Evolutionary conservation across 2,888 invertebrate species (phyloP).

Genomic region (Caenorhabditis wallacei): DNA sequence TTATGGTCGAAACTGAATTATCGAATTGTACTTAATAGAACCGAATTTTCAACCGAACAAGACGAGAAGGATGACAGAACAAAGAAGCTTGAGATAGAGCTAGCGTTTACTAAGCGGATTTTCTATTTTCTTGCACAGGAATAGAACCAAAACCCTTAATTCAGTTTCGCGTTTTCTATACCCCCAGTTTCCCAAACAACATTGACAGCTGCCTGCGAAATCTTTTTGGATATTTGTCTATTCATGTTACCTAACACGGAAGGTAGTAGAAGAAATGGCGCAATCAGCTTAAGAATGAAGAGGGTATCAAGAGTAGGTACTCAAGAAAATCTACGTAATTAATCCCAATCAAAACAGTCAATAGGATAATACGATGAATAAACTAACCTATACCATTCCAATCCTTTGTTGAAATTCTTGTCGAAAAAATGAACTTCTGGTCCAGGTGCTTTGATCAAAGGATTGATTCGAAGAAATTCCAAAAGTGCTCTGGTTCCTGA

Average conservation of each 20-base stretch:
- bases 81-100: conserved; percentile 30
- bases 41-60: conserved; percentile 26
- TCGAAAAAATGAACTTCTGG: conserved; percentile 98
- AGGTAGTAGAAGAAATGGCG: conserved; percentile 56
- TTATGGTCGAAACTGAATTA: conserved; percentile 51
- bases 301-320: conserved; percentile 45
- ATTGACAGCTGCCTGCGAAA: conserved; percentile 36
- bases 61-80: conserved; percentile 32
- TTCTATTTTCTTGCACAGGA: conserved; percentile 39
- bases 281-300: conserved; percentile 47
- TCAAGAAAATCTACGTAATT: conserved; percentile 59
- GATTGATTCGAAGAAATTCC: conserved; percentile 94
- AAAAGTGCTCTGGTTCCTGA: conserved; percentile 91
- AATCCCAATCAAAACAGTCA: conserved; percentile 60
- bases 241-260: conserved; percentile 59
- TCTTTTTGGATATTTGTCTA: conserved; percentile 35
- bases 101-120: conserved; percentile 56
- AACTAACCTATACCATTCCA: conserved; percentile 91
- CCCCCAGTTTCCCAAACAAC: conserved; percentile 26
- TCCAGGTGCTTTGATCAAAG: conserved; percentile 91
- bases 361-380: conserved; percentile 17
- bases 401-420: conserved; percentile 92
- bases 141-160: conserved; percentile 58
- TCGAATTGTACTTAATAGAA: conserved; percentile 33
- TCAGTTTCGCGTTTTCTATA: conserved; percentile 60